Percentiles rank a stretch among this genome's conserved stretches.
Evolutionary conservation across 2,113 vertebrate genomes (phyloP).

Genomic region (Peromyscus leucopus): DNA sequence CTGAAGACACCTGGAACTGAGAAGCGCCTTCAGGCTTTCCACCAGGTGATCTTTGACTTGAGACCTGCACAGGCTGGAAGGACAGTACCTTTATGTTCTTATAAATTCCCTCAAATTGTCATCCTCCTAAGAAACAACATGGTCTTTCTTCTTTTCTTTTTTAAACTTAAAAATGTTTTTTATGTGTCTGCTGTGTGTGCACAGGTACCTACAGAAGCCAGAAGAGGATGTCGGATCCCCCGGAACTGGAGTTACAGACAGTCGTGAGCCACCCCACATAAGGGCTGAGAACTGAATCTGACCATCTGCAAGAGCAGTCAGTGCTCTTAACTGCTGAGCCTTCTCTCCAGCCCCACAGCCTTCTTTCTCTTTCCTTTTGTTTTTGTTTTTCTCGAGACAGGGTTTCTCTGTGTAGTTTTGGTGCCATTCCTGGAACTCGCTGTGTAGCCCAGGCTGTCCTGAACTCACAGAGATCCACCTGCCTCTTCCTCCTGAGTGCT

Average conservation of each 20-base stretch:
- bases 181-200: background rate
- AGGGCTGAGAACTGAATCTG: background rate
- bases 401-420: too few species aligned
- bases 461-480: too few species aligned
- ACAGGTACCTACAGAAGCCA: background rate
- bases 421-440: too few species aligned
- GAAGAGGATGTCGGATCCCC: background rate
- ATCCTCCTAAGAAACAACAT: background rate
- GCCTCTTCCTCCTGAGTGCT: too few species aligned
- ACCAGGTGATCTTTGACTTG: background rate
- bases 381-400: too few species aligned
- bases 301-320: background rate
- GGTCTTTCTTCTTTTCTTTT: background rate
- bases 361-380: background rate
- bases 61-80: background rate
- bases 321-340: background rate
- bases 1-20: constrained; percentile 14
- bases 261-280: background rate
- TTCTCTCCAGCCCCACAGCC: background rate
- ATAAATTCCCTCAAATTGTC: constrained; percentile 16
- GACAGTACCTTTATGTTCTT: background rate
- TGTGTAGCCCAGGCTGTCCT: too few species aligned
- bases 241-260: background rate
- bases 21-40: constrained; percentile 10
- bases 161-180: background rate